These are phyloP conservation scores for Cavia porcellus DNA, from an alignment of 2,113 vertebrate genomes.

Conservation along the genomic window DNA sequence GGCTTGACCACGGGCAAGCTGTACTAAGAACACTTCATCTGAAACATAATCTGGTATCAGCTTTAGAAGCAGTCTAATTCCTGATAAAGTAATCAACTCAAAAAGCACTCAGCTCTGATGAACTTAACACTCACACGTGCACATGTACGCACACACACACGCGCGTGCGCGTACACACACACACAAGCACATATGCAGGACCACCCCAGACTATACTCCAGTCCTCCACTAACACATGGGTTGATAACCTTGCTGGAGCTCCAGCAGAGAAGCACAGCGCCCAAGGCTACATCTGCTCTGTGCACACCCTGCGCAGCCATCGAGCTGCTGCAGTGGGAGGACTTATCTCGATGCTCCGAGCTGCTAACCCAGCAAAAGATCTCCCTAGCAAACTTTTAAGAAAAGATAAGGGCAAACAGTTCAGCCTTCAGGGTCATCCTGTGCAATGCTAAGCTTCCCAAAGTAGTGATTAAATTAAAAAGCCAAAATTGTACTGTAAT, in stretches of 20 bases:
- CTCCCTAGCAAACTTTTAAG: neutral
- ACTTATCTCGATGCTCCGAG: neutral
- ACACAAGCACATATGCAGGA: neutral
- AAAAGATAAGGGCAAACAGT: neutral
- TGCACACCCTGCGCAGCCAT: neutral
- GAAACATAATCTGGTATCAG: neutral
- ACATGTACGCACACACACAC: too few species aligned
- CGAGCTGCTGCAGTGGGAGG: neutral
- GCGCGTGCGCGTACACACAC: neutral
- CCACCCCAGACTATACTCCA: neutral
- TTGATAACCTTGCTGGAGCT: neutral
- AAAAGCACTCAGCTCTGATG: neutral
- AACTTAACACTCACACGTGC: neutral
- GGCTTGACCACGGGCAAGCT: neutral
- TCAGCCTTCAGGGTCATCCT: neutral
- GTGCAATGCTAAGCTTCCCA: neutral
- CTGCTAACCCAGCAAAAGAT: neutral
- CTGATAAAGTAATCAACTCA: conserved; percentile 6
- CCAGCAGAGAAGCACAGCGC: neutral
- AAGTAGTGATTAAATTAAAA: conserved; percentile 34
- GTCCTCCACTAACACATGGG: neutral
- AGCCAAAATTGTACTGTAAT: neutral
- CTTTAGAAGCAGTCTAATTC: conserved; percentile 6
- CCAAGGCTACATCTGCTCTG: neutral
- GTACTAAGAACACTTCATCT: neutral